Conservation (phyloP, 92 coral and sea anemone genomes). For the Siderastrea radians region DNA sequence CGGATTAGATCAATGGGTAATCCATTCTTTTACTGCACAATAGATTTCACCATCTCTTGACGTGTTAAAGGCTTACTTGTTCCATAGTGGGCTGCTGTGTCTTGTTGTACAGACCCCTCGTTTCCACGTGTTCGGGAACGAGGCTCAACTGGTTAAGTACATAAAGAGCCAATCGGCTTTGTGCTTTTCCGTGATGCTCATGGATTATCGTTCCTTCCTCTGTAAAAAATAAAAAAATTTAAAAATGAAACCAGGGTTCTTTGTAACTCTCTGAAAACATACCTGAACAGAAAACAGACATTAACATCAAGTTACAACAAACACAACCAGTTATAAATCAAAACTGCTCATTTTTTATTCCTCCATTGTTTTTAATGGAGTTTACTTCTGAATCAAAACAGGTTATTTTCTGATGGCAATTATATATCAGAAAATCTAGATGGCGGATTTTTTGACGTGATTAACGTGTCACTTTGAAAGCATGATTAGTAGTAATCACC, state of each 20-base stretch:
- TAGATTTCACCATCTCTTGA: not conserved
- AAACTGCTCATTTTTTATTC: no score
- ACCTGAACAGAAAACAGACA: not conserved
- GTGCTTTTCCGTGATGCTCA: conserved; percentile 61
- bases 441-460: no score
- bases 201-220: conserved; percentile 72
- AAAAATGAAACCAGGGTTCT: not conserved
- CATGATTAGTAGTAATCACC: no score
- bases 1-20: no score
- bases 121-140: conserved; percentile 98
- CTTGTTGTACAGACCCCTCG: conserved; percentile 83
- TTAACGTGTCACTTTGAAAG: no score
- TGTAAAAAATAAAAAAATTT: not conserved
- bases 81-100: conserved; percentile 87
- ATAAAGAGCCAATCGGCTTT: conserved; percentile 91
- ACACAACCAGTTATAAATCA: no score
- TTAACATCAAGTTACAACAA: no score
- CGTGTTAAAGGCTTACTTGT: conserved; percentile 15
- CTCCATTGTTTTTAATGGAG: no score
- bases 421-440: no score
- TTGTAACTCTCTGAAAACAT: not conserved
- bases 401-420: no score
- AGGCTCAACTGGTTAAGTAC: conserved; percentile 81
- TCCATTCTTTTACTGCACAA: no score
- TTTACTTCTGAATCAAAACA: no score